Conservation (phyloP, 2,113 vertebrate genomes). For the Micromys minutus region DNA sequence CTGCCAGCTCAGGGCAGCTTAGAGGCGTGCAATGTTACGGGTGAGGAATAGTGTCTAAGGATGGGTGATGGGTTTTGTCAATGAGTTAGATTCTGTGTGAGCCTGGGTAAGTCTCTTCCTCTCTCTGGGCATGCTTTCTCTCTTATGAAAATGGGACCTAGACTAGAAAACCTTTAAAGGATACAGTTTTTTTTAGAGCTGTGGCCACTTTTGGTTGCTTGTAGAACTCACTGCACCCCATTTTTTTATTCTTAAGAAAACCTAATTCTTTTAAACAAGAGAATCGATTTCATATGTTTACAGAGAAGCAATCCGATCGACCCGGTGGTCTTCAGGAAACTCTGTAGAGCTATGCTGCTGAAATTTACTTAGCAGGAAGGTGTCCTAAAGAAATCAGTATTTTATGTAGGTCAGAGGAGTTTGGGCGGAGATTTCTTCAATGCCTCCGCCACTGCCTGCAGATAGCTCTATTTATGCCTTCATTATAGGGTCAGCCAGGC, state of each 20-base stretch:
- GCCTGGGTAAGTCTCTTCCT: background rate
- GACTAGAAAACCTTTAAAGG: background rate
- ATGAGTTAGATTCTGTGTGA: background rate
- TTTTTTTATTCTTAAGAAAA: conserved; percentile 72
- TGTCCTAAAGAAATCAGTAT: conserved; percentile 16
- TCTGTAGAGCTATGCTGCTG: conserved; percentile 19
- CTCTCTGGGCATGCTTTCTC: background rate
- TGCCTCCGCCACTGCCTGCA: conserved; percentile 41
- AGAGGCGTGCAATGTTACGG: background rate
- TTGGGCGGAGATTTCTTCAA: conserved; percentile 15
- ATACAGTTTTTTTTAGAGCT: background rate
- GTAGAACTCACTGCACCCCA: conserved; percentile 37
- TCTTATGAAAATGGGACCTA: background rate
- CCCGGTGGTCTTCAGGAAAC: background rate
- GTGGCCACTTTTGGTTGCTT: background rate
- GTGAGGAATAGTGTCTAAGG: background rate
- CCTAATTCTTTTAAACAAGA: conserved; percentile 55
- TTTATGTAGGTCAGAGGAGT: conserved; percentile 55
- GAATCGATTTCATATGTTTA: conserved; percentile 39
- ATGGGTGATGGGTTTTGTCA: background rate
- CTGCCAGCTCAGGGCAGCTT: background rate
- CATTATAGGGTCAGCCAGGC: conserved; percentile 53
- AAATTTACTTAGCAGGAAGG: background rate
- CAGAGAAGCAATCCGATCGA: conserved; percentile 38
- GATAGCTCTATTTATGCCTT: conserved; percentile 66